phyloP scores from a whole-genome alignment of 2,113 vertebrate species.

The Bubalus kerabau region DNA sequence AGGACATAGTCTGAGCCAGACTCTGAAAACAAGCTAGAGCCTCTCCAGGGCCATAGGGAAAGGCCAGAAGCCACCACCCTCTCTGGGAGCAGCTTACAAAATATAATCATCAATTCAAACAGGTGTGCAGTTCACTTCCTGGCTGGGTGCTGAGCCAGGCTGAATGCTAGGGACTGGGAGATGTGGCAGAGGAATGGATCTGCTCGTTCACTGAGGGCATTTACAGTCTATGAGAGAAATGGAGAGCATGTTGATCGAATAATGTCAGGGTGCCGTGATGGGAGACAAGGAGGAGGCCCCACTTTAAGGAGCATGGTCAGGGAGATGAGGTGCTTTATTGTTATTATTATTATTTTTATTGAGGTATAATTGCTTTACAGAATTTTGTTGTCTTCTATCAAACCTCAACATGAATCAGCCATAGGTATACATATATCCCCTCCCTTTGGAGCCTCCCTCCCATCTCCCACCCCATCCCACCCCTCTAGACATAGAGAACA shows the following conservation, averaged over 20 bases:
- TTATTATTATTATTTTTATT: not conserved
- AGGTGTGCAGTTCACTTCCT: not conserved
- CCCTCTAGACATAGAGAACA: not conserved
- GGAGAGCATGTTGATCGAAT: not conserved
- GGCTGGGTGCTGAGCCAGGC: not conserved
- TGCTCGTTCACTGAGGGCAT: not conserved
- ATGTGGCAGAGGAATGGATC: no score
- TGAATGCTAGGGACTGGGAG: not conserved
- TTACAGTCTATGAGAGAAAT: not conserved
- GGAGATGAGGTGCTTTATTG: not conserved
- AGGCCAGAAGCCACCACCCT: not conserved
- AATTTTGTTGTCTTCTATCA: not conserved
- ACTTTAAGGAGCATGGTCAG: not conserved
- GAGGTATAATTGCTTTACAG: not conserved
- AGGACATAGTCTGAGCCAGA: not conserved
- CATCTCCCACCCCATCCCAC: not conserved
- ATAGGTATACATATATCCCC: not conserved
- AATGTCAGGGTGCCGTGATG: accelerated
- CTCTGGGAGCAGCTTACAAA: not conserved
- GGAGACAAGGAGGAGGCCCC: not conserved
- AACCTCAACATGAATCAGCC: not conserved
- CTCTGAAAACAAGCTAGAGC: not conserved
- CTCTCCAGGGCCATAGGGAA: not conserved
- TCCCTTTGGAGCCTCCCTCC: not conserved
- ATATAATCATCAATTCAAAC: not conserved